Evolutionary conservation across 2,113 vertebrate species (phyloP), one percentile per base, ranked within the genome.

Genomic region (Notiomystis cincta): DNA sequence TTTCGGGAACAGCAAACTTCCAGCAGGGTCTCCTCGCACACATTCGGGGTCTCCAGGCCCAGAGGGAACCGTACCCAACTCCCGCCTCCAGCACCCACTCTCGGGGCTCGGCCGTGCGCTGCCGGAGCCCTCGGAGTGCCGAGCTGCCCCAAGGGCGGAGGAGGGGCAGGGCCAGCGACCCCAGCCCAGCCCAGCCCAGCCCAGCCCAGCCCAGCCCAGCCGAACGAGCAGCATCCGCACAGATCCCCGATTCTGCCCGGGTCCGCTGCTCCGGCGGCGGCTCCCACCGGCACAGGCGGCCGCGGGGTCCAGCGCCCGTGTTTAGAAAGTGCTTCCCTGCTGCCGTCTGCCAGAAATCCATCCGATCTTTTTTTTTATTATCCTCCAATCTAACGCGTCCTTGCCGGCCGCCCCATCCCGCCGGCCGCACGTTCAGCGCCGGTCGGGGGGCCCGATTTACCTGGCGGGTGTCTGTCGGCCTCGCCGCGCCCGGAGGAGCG

Each of bases 291-390:
- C 69, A n/a, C n/a, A 19, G 66, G 25, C 25, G 15, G 37, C 56
- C 21, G 47, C 73, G 30, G 27, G 15, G 15, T 57, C 10, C 76
- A 57, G 56, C 87, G 57, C 71, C 65, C 35, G 81, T 82, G 85
- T 33, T 91, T 77, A 27, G 89, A 94, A 94, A 90, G 93, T 60
- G 89, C 40, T 96, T 94, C 95, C 93, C 89, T 81, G 85, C 96
- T 97, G 96, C 94, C 64, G 94, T 92, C 96, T 97, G 96, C 92
- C 92, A 83, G 90, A 85, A 84, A 97, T 89, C 75, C 95, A 98
- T 94, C 75, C 61, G 37, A 72, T 76, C 75, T 37, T 20, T 40
- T 20, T 40, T 27, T 40, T 45, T 47, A 11, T 57, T 50, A n/a
- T 60, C 38, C 58, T 61, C 40, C 21, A n/a, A 8, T 58, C 16